These are phyloP conservation scores for Steinernema feltiae DNA, from an alignment of 1,140 invertebrate species.

Conservation along the genomic window DNA sequence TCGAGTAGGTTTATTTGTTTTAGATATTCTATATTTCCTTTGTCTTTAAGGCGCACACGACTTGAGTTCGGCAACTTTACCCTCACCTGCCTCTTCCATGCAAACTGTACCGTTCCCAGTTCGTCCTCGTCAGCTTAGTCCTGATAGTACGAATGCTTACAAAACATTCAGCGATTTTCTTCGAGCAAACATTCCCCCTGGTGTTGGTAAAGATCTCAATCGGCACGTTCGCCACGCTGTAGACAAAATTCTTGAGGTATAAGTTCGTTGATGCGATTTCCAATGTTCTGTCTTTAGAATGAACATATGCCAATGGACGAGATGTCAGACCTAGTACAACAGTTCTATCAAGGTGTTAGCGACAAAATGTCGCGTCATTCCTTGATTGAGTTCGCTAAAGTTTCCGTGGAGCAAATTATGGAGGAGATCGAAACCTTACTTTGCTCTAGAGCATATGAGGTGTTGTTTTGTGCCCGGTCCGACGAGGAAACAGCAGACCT, in stretches of 20 bases:
- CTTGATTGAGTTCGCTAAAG: background rate
- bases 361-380: slow-evolving; percentile 58
- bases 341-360: slow-evolving; percentile 77
- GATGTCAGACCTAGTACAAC: slow-evolving; percentile 78
- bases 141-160: slow-evolving; percentile 59
- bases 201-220: slow-evolving; percentile 67
- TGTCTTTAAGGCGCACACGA: background rate
- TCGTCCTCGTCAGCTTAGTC: slow-evolving; percentile 48
- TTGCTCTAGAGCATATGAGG: slow-evolving; percentile 43
- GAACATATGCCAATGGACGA: slow-evolving; percentile 69
- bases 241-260: slow-evolving; percentile 65
- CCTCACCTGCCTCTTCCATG: background rate
- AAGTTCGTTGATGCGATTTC: slow-evolving; percentile 46
- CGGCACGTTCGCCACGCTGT: slow-evolving; percentile 68
- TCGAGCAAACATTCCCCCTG: slow-evolving; percentile 49
- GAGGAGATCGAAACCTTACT: slow-evolving; percentile 49
- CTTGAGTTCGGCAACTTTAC: background rate
- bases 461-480: slow-evolving; percentile 48
- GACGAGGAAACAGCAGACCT: slow-evolving; percentile 56
- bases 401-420: slow-evolving; percentile 37
- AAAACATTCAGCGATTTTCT: slow-evolving; percentile 60
- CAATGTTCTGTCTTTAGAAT: slow-evolving; percentile 28
- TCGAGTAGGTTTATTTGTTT: background rate
- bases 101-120: background rate
- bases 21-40: background rate